Evolutionary conservation across 2,888 invertebrate species (phyloP), one percentile per base, ranked within the genome.

Genomic region (Actias luna): DNA sequence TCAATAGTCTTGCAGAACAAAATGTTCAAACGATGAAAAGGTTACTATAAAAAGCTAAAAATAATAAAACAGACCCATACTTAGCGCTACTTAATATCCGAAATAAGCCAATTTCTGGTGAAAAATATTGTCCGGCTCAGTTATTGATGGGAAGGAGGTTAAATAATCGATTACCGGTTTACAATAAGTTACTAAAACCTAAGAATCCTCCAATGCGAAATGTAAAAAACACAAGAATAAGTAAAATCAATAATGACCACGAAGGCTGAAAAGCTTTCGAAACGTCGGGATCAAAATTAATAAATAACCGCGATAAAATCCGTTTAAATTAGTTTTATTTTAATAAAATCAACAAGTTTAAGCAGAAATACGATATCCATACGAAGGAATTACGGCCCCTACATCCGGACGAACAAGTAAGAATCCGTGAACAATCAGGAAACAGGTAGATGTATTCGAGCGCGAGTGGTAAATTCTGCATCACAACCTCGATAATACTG

Each of bases 1-100:
- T 68, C 4, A 67, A 70, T 39, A 66, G 69, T 0, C 67, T 63
- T 33, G 63, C 52, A 3, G 68, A 70, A 36, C 61, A 66, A 1
- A 58, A 66, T 27, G 58, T 70, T 10, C 64, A 68, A 57, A 64
- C 62, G 12, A 52, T 69, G 2, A 72, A 70, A 69, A 68, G 61
- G 18, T 65, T 70, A 4, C 35, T 70, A n/a, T 65, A 63, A 59
- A 70, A 72, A 59, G 60, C 65, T 22, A 39, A 1, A 22, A 60
- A 36, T 60, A 25, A 58, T 42, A 14, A 29, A 14, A 18, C 50
- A 33, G 61, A 62, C 18, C 59, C 55, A 39, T 18, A 59, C 27
- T 25, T 64, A 14, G 64, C 42, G 16, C 39, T 64, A 25, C 33
- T 62, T 22, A 59, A 62, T 27, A 59, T 42, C 42, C 42, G 61